A percentile compares a stretch with the other conserved stretches of the same genome.
Evolutionary conservation across 2,113 vertebrate genomes (phyloP).

Genomic region (Smithornis capensis): DNA sequence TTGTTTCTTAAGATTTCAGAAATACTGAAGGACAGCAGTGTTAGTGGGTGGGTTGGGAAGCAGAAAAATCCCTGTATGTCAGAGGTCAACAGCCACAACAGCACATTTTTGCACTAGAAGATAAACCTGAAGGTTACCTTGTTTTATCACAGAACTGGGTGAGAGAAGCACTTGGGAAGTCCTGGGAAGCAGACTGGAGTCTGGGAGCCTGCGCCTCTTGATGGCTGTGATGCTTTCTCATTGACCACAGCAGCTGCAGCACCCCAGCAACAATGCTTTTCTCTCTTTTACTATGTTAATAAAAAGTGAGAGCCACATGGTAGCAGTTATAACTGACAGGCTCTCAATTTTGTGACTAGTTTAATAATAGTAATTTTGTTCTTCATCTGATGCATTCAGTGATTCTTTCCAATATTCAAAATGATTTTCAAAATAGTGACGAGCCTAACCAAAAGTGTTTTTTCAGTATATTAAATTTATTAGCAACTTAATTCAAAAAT

Average conservation of each 20-base stretch:
- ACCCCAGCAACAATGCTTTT: neutral
- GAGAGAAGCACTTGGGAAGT: neutral
- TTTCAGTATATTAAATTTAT: neutral
- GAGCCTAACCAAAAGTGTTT: neutral
- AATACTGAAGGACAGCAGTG: neutral
- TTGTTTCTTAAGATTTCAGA: neutral
- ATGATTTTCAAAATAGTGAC: neutral
- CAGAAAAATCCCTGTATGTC: neutral
- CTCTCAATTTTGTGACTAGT: neutral
- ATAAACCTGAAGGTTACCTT: neutral
- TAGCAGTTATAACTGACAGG: neutral
- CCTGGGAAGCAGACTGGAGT: fast-evolving
- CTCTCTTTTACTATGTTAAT: neutral
- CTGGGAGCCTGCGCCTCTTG: neutral
- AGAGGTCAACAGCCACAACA: neutral
- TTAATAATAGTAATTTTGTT: neutral
- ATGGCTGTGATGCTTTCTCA: neutral
- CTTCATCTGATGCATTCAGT: neutral
- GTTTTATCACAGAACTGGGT: neutral
- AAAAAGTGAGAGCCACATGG: neutral
- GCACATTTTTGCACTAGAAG: neutral
- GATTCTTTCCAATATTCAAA: neutral
- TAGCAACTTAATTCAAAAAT: neutral
- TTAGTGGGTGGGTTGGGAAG: neutral
- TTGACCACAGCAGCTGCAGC: neutral